Conservation (phyloP, 2,113 vertebrate genomes). For the Tragelaphus strepsiceros region DNA sequence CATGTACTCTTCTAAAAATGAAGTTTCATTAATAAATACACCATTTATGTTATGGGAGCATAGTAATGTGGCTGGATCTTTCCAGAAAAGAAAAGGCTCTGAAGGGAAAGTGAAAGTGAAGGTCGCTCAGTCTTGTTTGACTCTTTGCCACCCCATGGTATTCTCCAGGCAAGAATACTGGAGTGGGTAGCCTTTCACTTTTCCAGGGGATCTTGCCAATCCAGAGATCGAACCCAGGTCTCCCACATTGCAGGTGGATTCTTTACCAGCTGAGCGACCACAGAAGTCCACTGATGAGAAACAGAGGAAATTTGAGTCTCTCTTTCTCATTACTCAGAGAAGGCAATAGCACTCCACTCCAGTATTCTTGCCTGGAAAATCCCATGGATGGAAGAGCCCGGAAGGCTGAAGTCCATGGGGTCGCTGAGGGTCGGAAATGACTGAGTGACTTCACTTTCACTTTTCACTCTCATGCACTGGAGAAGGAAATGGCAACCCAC, state of each 20-base stretch:
- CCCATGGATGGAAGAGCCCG: too few relatives aligned
- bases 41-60: neutral
- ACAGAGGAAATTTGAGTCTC: neutral
- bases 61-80: neutral
- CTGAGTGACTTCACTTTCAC: too few relatives aligned
- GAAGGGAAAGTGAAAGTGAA: too few relatives aligned
- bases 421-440: too few relatives aligned
- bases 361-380: too few relatives aligned
- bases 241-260: neutral
- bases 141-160: neutral
- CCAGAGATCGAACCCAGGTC: neutral
- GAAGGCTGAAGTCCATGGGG: too few relatives aligned
- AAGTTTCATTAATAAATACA: neutral
- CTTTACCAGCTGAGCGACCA: neutral
- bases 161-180: neutral
- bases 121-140: neutral
- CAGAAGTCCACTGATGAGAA: neutral
- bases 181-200: neutral
- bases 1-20: neutral
- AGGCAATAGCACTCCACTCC: too few relatives aligned
- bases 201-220: neutral
- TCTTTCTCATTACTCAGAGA: neutral
- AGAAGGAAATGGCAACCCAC: too few relatives aligned
- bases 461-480: too few relatives aligned
- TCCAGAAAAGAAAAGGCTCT: neutral